These are phyloP conservation scores for Chaetodon trifasciatus DNA, from an alignment of 2,797 vertebrate species.

Conservation along the genomic window DNA sequence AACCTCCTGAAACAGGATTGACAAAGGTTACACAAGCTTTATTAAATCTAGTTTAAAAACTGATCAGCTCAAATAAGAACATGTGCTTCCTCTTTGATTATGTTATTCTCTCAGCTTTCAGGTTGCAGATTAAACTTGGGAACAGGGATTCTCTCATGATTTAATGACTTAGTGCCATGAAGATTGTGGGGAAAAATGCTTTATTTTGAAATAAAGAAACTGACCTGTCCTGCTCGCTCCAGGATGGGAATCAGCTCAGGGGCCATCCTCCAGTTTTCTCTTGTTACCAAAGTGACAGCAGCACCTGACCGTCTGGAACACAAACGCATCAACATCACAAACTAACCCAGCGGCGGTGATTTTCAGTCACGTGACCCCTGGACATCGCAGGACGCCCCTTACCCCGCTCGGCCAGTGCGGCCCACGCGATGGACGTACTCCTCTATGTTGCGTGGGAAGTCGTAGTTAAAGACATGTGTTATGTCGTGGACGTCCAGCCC, in stretches of 20 bases:
- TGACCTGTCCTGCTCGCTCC: constrained; percentile 93
- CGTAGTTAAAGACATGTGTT: constrained; percentile 95
- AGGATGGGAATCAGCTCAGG: constrained; percentile 93
- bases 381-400: constrained; percentile 35
- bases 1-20: constrained; percentile 85
- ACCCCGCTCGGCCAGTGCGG: constrained; percentile 97
- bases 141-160: neutral
- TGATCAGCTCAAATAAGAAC: neutral
- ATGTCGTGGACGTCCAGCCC: constrained; percentile 95
- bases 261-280: constrained; percentile 92
- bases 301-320: constrained; percentile 88
- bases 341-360: neutral
- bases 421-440: constrained; percentile 97
- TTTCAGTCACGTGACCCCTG: neutral
- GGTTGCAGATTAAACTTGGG: neutral
- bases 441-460: constrained; percentile 96
- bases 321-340: constrained; percentile 9
- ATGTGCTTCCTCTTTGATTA: neutral
- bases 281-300: constrained; percentile 92
- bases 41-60: neutral
- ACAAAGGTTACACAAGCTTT: neutral
- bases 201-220: neutral
- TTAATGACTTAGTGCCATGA: neutral
- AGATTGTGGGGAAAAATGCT: neutral
- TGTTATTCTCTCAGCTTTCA: neutral